Percentiles rank a stretch among this genome's conserved stretches.
Conservation (phyloP, 2,797 vertebrate genomes). For the Valencia hispanica region DNA sequence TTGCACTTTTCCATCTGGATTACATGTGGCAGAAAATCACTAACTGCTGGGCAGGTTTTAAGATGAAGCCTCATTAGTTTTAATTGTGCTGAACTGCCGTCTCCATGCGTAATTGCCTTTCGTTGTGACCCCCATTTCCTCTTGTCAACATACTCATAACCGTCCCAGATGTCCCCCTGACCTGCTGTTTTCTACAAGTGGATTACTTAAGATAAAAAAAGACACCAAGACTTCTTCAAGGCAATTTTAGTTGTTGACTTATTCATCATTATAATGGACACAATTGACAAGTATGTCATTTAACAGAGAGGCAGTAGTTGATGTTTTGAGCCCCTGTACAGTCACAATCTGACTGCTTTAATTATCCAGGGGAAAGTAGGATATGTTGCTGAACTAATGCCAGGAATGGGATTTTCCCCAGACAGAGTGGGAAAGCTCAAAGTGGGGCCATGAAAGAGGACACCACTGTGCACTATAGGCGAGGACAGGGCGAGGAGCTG, state of each 20-base stretch:
- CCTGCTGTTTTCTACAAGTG: constrained; percentile 47
- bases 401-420: constrained; percentile 72
- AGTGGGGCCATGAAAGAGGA: constrained; percentile 72
- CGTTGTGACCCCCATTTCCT: constrained; percentile 75
- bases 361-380: constrained; percentile 54
- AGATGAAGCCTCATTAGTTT: constrained; percentile 79
- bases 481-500: constrained; percentile 70
- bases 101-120: constrained; percentile 76
- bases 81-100: constrained; percentile 75
- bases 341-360: constrained; percentile 40
- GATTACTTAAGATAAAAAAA: constrained; percentile 27
- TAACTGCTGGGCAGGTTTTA: constrained; percentile 68
- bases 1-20: constrained; percentile 75
- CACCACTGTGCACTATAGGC: constrained; percentile 65
- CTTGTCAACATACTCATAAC: constrained; percentile 75
- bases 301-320: constrained; percentile 30
- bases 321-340: constrained; percentile 37
- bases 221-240: constrained; percentile 34
- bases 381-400: constrained; percentile 73
- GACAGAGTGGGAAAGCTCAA: constrained; percentile 56
- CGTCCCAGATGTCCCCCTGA: constrained; percentile 67
- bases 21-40: constrained; percentile 78
- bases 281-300: constrained; percentile 30
- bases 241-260: constrained; percentile 33
- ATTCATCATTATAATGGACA: constrained; percentile 40